Evolutionary conservation across 2,888 invertebrate genomes (phyloP), one percentile per base, ranked within the genome.

Genomic region (Lobophora halterata): DNA sequence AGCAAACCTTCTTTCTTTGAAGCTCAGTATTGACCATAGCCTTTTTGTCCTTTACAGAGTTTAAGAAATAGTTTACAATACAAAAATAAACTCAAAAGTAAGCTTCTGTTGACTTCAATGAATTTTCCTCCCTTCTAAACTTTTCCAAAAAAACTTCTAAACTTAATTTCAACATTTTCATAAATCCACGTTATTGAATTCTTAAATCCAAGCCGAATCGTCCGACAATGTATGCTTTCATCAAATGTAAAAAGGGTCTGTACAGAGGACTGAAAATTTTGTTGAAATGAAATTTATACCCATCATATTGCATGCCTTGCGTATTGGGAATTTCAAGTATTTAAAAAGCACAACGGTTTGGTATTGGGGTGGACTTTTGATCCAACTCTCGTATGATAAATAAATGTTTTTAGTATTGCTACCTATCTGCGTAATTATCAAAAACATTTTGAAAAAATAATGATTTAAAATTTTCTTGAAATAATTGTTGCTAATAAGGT

Each of bases 221-320:
- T 55, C 49, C 41, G 45, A 55, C 58, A 60, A 60, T 55, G 55
- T 65, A 57, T 58, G 65, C 48, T 61, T 61, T 51, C 51, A 50
- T 53, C 52, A 47, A 57, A 58, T 56, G 57, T 47, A 63, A n/a
- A n/a, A n/a, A 71, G 72, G 74, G 66, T 58, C 62, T 43, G 45
- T 49, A 47, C 53, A 55, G 63, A 68, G 52, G 65, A 56, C 58
- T 61, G 65, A 71, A 69, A 65, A 65, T 64, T 66, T 61, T 59
- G 61, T 63, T 67, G 53, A 71, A 73, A 65, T 70, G 65, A 73
- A 72, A 72, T 77, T 70, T 75, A 72, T 74, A 74, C 68, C 73
- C 79, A 72, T 77, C 71, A 77, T 79, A 79, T 79, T 71, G 73
- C 80, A 74, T 81, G 73, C 68, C 74, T 61, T 59, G 56, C 57